phyloP scores from a whole-genome alignment of 2,797 vertebrate genomes.

The Dendrocincla tyrannina region DNA sequence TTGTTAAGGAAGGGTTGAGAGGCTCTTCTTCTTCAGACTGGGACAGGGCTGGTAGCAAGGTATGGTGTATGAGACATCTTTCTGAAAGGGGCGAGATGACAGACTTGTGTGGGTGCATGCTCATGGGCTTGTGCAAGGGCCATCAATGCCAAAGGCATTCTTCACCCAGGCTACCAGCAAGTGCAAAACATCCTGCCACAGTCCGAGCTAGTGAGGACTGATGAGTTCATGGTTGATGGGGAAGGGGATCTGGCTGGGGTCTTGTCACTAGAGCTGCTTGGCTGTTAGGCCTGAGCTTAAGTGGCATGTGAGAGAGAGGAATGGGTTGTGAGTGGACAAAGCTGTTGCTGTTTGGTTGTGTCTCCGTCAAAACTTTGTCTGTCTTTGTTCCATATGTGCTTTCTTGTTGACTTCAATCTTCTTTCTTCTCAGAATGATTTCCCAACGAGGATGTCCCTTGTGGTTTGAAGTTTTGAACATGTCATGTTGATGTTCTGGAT shows the following conservation, averaged over 20 bases:
- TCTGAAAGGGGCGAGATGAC: neutral
- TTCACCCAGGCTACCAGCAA: neutral
- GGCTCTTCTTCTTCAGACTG: neutral
- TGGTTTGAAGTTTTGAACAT: conserved; percentile 77
- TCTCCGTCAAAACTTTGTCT: neutral
- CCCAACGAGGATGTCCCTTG: conserved; percentile 84
- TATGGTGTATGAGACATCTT: neutral
- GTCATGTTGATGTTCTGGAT: conserved; percentile 48
- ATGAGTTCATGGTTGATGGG: neutral
- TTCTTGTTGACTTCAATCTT: conserved; percentile 47
- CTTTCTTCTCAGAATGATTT: conserved; percentile 78
- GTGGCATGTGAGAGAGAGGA: neutral
- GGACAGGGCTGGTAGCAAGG: neutral
- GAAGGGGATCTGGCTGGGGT: neutral
- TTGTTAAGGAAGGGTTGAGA: neutral
- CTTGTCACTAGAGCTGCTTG: neutral
- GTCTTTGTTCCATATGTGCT: neutral
- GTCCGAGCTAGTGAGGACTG: neutral
- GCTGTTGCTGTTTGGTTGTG: neutral
- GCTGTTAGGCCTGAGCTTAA: neutral
- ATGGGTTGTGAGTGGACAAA: neutral
- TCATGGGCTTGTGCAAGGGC: fast-evolving
- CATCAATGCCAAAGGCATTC: neutral
- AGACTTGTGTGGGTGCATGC: neutral
- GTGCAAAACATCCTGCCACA: neutral